Evolutionary conservation across 2,888 invertebrate species (phyloP).

Genomic region (Hesperia comma): DNA sequence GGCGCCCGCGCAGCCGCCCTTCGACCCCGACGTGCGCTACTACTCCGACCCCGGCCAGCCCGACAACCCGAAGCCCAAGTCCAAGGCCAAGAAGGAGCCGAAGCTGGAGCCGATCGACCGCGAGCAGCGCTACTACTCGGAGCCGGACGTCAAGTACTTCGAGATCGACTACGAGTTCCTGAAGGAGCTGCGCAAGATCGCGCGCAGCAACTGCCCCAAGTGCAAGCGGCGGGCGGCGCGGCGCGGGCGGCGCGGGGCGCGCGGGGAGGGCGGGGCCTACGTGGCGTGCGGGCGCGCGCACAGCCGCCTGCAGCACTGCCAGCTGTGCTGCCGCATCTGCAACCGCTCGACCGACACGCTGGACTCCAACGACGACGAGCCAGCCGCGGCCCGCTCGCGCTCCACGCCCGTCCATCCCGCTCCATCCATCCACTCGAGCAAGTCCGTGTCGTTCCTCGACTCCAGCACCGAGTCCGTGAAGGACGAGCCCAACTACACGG

Average conservation of each 20-base stretch:
- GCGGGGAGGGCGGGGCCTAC: conserved; percentile 56
- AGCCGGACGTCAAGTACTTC: conserved; percentile 79
- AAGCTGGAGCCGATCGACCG: conserved; percentile 58
- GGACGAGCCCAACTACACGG: conserved; percentile 79
- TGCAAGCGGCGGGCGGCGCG: conserved; percentile 58
- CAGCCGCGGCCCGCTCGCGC: conserved; percentile 53
- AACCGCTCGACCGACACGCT: conserved; percentile 71
- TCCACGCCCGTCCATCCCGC: conserved; percentile 58
- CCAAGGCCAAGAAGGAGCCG: conserved; percentile 45
- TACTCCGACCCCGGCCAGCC: conserved; percentile 71
- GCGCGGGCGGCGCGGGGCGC: conserved; percentile 48
- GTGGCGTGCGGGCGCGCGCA: conserved; percentile 73
- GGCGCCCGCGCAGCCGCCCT: conserved; percentile 45
- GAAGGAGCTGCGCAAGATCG: conserved; percentile 73
- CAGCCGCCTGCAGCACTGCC: conserved; percentile 70
- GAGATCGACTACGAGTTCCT: conserved; percentile 80
- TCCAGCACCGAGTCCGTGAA: conserved; percentile 71
- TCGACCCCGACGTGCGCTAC: conserved; percentile 60
- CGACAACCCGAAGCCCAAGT: conserved; percentile 42
- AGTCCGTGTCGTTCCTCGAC: conserved; percentile 79
- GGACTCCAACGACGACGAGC: conserved; percentile 70
- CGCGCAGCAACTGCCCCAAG: conserved; percentile 72
- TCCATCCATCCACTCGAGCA: conserved; percentile 78
- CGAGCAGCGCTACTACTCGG: conserved; percentile 75
- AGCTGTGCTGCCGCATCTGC: conserved; percentile 69